Evolutionary conservation across 2,888 invertebrate genomes (phyloP).

Genomic region (Chrysopilus asiliformis): DNA sequence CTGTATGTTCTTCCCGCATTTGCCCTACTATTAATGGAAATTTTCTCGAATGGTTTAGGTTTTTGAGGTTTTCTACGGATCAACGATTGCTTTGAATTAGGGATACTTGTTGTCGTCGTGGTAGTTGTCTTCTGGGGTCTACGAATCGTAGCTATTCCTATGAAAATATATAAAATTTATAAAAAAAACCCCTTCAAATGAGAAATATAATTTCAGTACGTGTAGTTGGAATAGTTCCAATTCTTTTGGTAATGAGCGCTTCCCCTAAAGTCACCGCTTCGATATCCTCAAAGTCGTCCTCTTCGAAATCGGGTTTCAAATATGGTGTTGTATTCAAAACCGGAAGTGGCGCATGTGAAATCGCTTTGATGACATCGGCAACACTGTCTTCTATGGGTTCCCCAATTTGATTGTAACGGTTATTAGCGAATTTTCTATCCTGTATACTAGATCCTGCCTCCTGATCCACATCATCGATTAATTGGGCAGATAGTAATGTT

Average conservation of each 20-base stretch:
- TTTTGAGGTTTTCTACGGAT: slow-evolving; percentile 14
- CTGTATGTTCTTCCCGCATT: slow-evolving; percentile 23
- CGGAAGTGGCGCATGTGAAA: slow-evolving; percentile 18
- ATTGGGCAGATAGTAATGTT: slow-evolving; percentile 12
- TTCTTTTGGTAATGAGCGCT: background rate
- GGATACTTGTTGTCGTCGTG: slow-evolving; percentile 25
- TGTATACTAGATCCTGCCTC: slow-evolving; percentile 33
- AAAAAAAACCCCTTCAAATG: background rate
- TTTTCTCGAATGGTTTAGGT: slow-evolving; percentile 26
- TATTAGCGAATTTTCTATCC: slow-evolving; percentile 22
- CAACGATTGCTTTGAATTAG: slow-evolving; percentile 15
- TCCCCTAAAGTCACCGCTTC: no score
- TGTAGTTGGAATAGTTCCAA: slow-evolving; percentile 7
- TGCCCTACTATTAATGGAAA: slow-evolving; percentile 16
- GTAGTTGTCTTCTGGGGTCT: slow-evolving; percentile 23
- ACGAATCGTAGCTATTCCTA: slow-evolving; percentile 21
- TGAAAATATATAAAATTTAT: no score
- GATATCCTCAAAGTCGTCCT: no score
- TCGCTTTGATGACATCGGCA: slow-evolving; percentile 19
- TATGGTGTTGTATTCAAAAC: slow-evolving; percentile 6
- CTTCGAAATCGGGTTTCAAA: no score
- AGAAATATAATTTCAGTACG: slow-evolving; percentile 10
- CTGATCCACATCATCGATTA: slow-evolving; percentile 24
- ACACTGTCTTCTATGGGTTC: slow-evolving; percentile 14
- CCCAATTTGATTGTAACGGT: slow-evolving; percentile 28